A percentile compares a stretch with the other conserved stretches of the same genome.
Conservation (phyloP, 64 coral and sea anemone genomes). For the Montipora cactus region DNA sequence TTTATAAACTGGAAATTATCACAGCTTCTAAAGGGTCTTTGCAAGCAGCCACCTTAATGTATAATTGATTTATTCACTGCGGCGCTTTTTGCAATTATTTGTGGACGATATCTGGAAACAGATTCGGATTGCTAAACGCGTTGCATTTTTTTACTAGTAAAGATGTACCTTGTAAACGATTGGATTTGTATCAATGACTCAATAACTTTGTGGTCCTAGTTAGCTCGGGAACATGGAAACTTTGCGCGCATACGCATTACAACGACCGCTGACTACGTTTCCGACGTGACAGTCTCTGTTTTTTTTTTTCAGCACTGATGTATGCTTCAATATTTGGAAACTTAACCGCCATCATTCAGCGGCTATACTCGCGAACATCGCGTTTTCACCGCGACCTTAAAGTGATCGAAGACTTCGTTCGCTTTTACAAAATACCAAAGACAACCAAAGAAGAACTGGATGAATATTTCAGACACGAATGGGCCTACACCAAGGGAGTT, state of each 20-base stretch:
- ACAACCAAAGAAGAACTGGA: slow-evolving; percentile 83
- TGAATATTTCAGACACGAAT: slow-evolving; percentile 92
- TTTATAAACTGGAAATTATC: background rate
- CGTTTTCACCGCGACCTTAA: slow-evolving; percentile 88
- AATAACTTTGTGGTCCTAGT: no score
- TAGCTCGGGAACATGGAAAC: no score
- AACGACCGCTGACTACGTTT: no score
- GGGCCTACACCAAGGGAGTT: slow-evolving; percentile 95
- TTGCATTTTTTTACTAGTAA: no score
- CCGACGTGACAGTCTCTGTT: background rate
- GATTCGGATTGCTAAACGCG: no score
- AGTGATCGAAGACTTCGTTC: slow-evolving; percentile 86
- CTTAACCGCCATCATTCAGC: slow-evolving; percentile 95
- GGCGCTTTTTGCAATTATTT: no score
- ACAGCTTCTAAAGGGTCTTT: background rate
- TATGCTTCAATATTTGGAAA: slow-evolving; percentile 99
- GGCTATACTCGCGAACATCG: slow-evolving; percentile 90
- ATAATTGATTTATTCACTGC: no score
- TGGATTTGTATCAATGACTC: no score
- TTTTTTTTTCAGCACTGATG: slow-evolving; percentile 81
- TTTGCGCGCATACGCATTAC: no score
- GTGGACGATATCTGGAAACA: no score
- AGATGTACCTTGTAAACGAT: no score
- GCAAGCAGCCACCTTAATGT: no score
- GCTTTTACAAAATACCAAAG: slow-evolving; percentile 94